phyloP scores from a whole-genome alignment of 2,888 invertebrate genomes.

The Tenthredo distinguenda region DNA sequence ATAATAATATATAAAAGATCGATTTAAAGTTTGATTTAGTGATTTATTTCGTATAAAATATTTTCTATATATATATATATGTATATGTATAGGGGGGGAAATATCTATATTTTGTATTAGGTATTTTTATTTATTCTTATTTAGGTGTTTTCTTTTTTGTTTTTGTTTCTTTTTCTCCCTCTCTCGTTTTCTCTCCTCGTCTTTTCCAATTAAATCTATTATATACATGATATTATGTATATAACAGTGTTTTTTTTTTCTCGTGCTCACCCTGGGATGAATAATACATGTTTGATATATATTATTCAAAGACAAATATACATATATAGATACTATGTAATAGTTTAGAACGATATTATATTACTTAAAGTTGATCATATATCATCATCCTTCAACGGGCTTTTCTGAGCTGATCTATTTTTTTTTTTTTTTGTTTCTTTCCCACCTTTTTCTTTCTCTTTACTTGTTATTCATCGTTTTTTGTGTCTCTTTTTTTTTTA shows the following conservation, averaged over 20 bases:
- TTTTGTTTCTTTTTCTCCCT: too few relatives aligned
- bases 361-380: not conserved
- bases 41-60: constrained; percentile 62
- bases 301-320: not conserved
- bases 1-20: not conserved
- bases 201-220: not conserved
- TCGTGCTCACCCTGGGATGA: constrained; percentile 1
- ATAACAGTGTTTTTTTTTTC: not conserved
- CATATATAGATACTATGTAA: not conserved
- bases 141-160: not conserved
- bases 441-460: not conserved
- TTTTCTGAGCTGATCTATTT: not conserved
- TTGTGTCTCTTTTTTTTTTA: not conserved
- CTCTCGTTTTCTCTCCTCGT: not conserved
- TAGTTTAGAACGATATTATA: constrained; percentile 31
- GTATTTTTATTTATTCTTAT: constrained; percentile 54
- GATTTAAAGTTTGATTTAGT: constrained; percentile 57
- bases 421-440: not conserved
- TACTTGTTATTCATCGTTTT: not conserved
- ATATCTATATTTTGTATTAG: constrained; percentile 71
- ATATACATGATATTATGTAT: constrained; percentile 66
- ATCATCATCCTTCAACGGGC: not conserved
- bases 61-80: constrained; percentile 60
- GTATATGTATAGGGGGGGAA: constrained; percentile 48
- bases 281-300: not conserved